A percentile compares a stretch with the other conserved stretches of the same genome.
Evolutionary conservation across 2,888 invertebrate genomes (phyloP).

Genomic region (Lacanobia wlatinum): DNA sequence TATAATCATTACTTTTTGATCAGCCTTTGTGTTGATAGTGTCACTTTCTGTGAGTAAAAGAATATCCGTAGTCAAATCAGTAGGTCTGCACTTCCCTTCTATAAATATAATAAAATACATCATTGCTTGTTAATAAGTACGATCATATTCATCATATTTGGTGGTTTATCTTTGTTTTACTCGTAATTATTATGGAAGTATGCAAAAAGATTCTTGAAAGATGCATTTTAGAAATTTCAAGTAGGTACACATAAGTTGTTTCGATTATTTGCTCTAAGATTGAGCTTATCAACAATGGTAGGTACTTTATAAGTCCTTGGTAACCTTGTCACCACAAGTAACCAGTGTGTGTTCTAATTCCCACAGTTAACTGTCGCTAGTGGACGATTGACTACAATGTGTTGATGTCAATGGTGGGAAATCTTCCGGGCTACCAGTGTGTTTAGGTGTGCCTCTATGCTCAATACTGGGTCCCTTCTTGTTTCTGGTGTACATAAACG

Average conservation of each 20-base stretch:
- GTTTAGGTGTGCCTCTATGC: no score
- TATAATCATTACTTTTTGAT: no score
- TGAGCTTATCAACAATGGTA: background rate
- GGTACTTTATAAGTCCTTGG: background rate
- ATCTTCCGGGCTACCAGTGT: no score
- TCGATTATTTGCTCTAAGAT: background rate
- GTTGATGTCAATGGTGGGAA: no score
- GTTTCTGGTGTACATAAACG: no score
- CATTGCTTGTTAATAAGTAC: no score
- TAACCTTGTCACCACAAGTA: background rate
- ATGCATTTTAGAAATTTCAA: background rate
- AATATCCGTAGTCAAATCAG: background rate
- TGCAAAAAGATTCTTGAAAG: background rate
- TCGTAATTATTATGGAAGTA: background rate
- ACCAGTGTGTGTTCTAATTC: slow-evolving; percentile 7
- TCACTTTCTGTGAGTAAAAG: no score
- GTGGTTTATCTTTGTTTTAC: background rate
- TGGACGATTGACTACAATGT: slow-evolving; percentile 1
- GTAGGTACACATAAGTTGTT: background rate
- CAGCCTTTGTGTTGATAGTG: no score
- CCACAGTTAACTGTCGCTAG: slow-evolving; percentile 12
- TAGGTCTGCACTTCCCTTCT: no score
- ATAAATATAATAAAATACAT: background rate
- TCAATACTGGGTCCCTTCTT: no score
- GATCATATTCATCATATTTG: background rate